Evolutionary conservation across 2,113 vertebrate species (phyloP), one percentile per base, ranked within the genome.

Genomic region (Thalassarche chlororhynchos): DNA sequence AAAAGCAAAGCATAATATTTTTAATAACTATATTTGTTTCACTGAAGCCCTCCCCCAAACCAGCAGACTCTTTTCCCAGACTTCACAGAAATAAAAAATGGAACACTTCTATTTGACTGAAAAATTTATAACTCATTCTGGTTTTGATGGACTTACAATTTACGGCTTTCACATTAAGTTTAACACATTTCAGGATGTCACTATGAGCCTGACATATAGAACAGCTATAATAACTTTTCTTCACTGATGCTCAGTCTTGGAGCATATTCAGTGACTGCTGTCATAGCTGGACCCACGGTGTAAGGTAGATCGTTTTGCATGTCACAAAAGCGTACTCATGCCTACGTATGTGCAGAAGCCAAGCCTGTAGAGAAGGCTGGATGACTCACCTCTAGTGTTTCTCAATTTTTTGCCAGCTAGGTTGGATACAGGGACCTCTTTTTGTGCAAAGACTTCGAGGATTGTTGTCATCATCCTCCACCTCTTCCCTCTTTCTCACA

Each of bases 131-230:
- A 69, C 60, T 69, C 38, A 31, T 82, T 80, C 42, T 69, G 31
- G 8, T 52, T 96, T 85, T 96, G 89, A 94, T 38, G 83, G 46
- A 87, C 42, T 90, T 84, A 81, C 20, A 40, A 87, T 75, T 95
- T 87, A 76, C 2, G 14, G 28, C 26, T 95, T 83, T 86, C 76
- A 89, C 81, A 74, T 89, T 57, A 80, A 81, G 24, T 84, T 96
- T 91, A 87, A 77, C 82, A 72, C 38, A 46, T 96, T 91, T 91
- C 84, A 86, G 81, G 66, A 77, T 95, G 82, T 90, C 81, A 55
- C 78, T 51, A 23, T 1, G 2, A 94, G 40, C 36, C 81, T 93
- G 91, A 90, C 65, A 75, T 46, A 25, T 10, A 91, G 57, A 95
- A 85, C 47, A 82, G 91, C 72, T 68, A 89, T 13, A 92, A 84